Base-by-base conservation (phyloP, 1,140 invertebrate species). In the Polyergus mexicanus region DNA sequence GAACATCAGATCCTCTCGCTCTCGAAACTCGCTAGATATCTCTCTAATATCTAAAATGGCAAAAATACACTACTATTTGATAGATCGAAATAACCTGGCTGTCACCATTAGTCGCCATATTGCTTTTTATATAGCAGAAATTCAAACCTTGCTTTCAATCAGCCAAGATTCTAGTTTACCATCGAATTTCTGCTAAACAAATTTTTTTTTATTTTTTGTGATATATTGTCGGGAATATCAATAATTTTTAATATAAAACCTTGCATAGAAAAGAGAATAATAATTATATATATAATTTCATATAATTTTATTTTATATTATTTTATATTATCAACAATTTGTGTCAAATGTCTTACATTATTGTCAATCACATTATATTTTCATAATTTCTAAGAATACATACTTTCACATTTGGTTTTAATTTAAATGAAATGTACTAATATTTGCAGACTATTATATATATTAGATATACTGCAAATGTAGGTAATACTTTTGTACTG, bases 281-380 rank as follows among this genome's bases (percentile, higher is more conserved):
- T 63, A 35, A 63, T 63, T 32, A 63, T 28, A 63, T 35, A 62
- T 32, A 19, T 35, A 63, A 63, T 13, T 63, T 63, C 3, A 63
- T 63, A 6, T 16, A 63, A 63, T 63, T 32, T 63, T 19, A 62
- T 68, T 62, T n/a, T 58, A 58, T 3, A 51, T 51, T 58, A 32
- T 54, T 47, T 13, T 62, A 75, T 28, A 44, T 47, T 74, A 75
- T 41, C 51, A 68, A 74, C 38, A 86, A 84, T 68, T 75, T 84
- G 35, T 86, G 28, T 28, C 11, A 62, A 62, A 80, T 74, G n/a
- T 51, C 5, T 74, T 28, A 0, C 7, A 11, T 44, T 28, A 71
- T 80, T 85, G 41, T 75, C 69, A 86, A 68, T 69, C 28, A 84
- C 47, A 69, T 75, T 60, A 69, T 76, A 62, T 58, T 41, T 68